Evolutionary conservation across 2,888 invertebrate species (phyloP).

Genomic region (Xanthia icteritia): DNA sequence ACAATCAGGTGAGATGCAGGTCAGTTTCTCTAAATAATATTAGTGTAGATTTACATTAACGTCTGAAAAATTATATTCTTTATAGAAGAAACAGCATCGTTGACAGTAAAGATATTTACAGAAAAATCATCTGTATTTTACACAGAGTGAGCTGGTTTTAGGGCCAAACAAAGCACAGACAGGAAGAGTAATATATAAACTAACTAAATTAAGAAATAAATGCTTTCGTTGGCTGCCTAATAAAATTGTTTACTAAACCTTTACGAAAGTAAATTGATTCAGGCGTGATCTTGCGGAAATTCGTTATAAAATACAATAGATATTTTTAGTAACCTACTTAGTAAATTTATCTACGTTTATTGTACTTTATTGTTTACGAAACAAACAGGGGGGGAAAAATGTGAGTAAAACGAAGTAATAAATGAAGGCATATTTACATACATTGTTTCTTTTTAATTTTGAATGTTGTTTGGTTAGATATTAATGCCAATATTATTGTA

Average conservation of each 20-base stretch:
- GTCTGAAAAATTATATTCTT: no score
- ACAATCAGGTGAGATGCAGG: no score
- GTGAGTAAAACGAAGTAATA: neutral
- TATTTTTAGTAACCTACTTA: no score
- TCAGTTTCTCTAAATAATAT: no score
- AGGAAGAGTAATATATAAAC: slow-evolving; percentile 59
- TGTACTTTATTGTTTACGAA: slow-evolving; percentile 17
- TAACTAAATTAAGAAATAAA: slow-evolving; percentile 61
- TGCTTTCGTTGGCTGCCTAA: slow-evolving; percentile 41
- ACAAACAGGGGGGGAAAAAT: slow-evolving; percentile 2
- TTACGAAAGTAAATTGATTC: no score
- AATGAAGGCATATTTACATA: neutral
- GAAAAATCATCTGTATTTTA: neutral
- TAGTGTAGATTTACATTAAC: no score
- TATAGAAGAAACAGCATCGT: neutral
- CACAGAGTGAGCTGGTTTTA: slow-evolving; percentile 4
- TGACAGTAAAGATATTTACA: neutral
- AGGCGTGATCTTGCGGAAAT: no score
- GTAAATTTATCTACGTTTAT: no score
- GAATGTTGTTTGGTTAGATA: neutral
- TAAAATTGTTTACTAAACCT: slow-evolving; percentile 44
- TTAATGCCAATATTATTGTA: neutral
- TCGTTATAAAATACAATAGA: no score
- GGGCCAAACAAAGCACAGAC: slow-evolving; percentile 36
- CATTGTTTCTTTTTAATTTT: slow-evolving; percentile 16